Percentiles rank a stretch among this genome's conserved stretches.
phyloP scores from a whole-genome alignment of 2,113 vertebrate species.

The Arenaria interpres region DNA sequence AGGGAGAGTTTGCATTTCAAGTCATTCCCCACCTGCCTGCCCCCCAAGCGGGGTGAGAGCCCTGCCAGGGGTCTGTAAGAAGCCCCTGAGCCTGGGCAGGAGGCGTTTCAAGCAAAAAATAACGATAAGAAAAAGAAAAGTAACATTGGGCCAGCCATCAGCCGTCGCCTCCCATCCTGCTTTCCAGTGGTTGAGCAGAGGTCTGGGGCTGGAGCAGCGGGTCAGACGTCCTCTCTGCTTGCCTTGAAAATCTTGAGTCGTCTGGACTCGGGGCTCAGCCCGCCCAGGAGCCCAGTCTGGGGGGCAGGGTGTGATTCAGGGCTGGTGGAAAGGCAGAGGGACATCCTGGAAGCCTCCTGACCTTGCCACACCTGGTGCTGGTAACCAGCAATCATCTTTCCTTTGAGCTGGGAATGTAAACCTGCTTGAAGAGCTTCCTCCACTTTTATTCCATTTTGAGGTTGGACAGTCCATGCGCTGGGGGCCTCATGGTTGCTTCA shows the following conservation, averaged over 20 bases:
- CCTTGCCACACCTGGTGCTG: not conserved
- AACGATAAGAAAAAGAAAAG: not conserved
- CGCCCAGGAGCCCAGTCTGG: accelerated
- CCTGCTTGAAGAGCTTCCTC: not conserved
- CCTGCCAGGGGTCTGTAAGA: not conserved
- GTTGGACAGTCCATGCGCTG: not conserved
- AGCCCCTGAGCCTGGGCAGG: accelerated
- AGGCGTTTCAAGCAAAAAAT: not conserved
- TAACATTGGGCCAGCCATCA: accelerated
- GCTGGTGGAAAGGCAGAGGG: not conserved
- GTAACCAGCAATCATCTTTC: not conserved
- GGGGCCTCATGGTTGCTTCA: not conserved
- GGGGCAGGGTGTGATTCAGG: not conserved
- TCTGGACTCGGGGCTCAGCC: not conserved
- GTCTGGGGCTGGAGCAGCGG: not conserved
- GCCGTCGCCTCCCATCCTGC: not conserved
- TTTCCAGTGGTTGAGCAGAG: not conserved
- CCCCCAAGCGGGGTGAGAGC: not conserved
- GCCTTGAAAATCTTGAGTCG: accelerated
- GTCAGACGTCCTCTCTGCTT: not conserved
- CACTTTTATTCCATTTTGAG: not conserved
- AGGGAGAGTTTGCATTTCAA: slow-evolving; percentile 1
- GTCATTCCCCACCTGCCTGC: not conserved
- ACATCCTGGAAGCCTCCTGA: not conserved
- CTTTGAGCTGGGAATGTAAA: not conserved